phyloP scores from a whole-genome alignment of 2,113 vertebrate genomes.

The Eonycteris spelaea region DNA sequence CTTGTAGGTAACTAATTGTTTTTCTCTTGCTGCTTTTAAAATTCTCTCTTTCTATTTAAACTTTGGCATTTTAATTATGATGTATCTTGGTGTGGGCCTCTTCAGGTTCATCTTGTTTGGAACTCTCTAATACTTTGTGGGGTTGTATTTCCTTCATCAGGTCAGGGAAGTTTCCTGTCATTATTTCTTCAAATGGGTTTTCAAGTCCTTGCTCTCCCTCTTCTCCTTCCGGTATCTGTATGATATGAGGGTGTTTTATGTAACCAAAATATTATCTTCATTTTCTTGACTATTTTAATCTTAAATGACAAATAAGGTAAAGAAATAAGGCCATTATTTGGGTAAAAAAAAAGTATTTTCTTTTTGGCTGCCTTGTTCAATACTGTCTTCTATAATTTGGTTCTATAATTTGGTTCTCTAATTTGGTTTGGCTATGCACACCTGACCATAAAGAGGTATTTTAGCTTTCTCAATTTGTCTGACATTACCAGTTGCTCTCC shows the following conservation, averaged over 20 bases:
- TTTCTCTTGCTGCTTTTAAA: too few species aligned
- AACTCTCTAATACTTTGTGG: too few species aligned
- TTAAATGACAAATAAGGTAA: conserved; percentile 11
- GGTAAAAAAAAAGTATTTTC: conserved; percentile 32
- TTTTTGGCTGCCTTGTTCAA: conserved; percentile 22
- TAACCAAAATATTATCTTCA: conserved; percentile 27
- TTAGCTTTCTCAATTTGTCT: conserved; percentile 22
- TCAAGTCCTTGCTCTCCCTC: too few species aligned
- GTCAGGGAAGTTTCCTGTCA: too few species aligned
- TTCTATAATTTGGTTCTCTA: neutral
- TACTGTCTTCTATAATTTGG: neutral
- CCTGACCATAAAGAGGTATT: conserved; percentile 15
- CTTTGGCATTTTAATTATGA: too few species aligned
- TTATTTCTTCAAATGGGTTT: too few species aligned
- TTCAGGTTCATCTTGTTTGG: too few species aligned
- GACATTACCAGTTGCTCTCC: neutral
- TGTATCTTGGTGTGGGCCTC: too few species aligned
- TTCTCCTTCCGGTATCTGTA: too few species aligned
- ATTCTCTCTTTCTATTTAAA: too few species aligned
- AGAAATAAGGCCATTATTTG: conserved; percentile 25
- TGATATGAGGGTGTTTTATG: neutral
- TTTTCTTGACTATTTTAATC: neutral
- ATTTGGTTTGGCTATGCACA: neutral
- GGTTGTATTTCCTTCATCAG: too few species aligned
- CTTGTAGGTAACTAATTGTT: too few species aligned